These are phyloP conservation scores for Noctua comes DNA, from an alignment of 2,888 invertebrate species.

Conservation along the genomic window DNA sequence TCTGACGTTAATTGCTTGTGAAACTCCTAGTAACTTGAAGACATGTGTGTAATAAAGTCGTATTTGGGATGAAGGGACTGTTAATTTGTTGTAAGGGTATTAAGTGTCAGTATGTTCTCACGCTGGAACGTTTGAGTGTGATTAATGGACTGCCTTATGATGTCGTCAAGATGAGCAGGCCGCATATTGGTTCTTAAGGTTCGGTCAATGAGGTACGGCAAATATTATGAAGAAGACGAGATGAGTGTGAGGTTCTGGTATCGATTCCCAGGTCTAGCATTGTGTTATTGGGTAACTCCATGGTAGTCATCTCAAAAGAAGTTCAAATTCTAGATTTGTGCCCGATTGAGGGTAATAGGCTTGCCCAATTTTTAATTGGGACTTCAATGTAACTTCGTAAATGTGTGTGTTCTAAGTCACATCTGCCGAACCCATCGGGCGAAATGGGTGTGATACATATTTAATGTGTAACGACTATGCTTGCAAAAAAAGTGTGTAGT, in stretches of 20 bases:
- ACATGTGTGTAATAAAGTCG: conserved; percentile 2
- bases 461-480: neutral
- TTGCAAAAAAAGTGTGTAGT: neutral
- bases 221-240: neutral
- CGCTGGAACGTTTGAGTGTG: neutral
- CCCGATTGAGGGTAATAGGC: neutral
- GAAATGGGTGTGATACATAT: neutral
- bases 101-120: neutral
- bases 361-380: neutral
- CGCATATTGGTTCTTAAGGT: neutral
- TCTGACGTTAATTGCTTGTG: neutral
- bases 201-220: neutral
- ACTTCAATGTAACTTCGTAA: neutral
- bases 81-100: conserved; percentile 1
- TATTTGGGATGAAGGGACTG: neutral
- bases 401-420: neutral
- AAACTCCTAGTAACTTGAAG: neutral
- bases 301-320: neutral
- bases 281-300: neutral
- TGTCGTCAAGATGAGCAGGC: neutral
- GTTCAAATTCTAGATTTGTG: neutral
- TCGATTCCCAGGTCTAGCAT: neutral
- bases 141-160: neutral
- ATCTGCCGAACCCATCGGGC: neutral
- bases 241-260: neutral